Evolutionary conservation across 35 echinoderm and acorn worm species (phyloP).

Genomic region (Diadema setosum): DNA sequence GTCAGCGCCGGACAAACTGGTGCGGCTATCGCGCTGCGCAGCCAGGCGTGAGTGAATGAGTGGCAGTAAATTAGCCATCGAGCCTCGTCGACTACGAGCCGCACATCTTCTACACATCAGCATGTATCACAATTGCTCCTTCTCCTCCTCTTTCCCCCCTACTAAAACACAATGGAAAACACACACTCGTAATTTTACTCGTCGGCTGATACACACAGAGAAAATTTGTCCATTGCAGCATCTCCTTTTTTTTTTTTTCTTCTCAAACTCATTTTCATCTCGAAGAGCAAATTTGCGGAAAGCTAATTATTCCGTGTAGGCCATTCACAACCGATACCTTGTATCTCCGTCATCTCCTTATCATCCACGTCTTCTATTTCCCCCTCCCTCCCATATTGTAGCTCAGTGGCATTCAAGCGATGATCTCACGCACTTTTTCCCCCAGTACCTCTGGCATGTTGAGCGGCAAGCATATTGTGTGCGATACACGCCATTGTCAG

Average conservation of each 20-base stretch:
- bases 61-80: slow-evolving; percentile 15
- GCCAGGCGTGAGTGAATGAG: not conserved
- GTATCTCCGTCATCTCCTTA: not conserved
- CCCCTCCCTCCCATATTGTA: not conserved
- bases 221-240: not conserved
- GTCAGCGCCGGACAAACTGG: not conserved
- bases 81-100: not conserved
- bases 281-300: slow-evolving; percentile 13
- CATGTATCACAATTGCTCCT: not conserved
- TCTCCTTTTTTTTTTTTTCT: not conserved
- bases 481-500: no score
- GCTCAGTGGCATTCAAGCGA: no score
- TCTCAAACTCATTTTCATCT: not conserved
- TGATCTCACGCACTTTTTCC: not conserved
- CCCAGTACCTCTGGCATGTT: not conserved
- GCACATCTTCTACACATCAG: not conserved
- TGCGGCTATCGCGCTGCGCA: not conserved
- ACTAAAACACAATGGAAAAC: not conserved
- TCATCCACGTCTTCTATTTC: not conserved
- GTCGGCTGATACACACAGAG: not conserved
- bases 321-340: not conserved
- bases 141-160: not conserved
- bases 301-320: slow-evolving; percentile 1
- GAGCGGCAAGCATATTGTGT: no score
- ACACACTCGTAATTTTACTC: not conserved